Evolutionary conservation across 2,888 invertebrate genomes (phyloP).

Genomic region (Hybos culiciformis): DNA sequence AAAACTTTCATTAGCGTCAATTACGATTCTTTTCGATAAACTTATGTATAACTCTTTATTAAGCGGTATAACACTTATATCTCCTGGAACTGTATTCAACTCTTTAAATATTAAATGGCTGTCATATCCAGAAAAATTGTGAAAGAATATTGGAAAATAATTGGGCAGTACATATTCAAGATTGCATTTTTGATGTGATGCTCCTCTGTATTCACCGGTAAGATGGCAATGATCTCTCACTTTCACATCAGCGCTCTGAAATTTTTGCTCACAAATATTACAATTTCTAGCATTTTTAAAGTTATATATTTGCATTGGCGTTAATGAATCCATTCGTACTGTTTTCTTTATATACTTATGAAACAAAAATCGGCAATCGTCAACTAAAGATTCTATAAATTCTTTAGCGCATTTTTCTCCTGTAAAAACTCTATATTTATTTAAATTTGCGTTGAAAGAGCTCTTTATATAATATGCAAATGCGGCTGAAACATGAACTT

Average conservation of each 20-base stretch:
- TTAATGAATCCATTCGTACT: not conserved
- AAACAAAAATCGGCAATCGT: not conserved
- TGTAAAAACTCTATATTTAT: not conserved
- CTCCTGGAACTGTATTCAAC: not conserved
- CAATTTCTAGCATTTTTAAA: not conserved
- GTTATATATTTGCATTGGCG: constrained; percentile 2
- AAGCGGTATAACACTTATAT: not conserved
- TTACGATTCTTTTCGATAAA: not conserved
- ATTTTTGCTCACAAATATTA: constrained; percentile 5
- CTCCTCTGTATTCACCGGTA: constrained; percentile 12
- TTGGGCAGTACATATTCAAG: too few relatives aligned
- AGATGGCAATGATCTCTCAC: constrained; percentile 13
- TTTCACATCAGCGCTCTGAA: not conserved
- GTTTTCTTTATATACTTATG: too few relatives aligned
- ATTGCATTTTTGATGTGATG: too few relatives aligned
- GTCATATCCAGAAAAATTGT: constrained; percentile 18
- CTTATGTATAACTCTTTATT: not conserved
- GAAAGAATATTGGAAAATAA: constrained; percentile 16
- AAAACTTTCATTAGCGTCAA: not conserved
- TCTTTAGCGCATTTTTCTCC: not conserved
- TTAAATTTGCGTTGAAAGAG: not conserved
- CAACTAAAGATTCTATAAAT: not conserved
- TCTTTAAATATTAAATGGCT: constrained; percentile 12
- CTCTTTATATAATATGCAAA: constrained; percentile 9
- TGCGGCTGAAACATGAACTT: not conserved